Conservation (phyloP, 2,797 vertebrate genomes). For the Carcharodon carcharias region DNA sequence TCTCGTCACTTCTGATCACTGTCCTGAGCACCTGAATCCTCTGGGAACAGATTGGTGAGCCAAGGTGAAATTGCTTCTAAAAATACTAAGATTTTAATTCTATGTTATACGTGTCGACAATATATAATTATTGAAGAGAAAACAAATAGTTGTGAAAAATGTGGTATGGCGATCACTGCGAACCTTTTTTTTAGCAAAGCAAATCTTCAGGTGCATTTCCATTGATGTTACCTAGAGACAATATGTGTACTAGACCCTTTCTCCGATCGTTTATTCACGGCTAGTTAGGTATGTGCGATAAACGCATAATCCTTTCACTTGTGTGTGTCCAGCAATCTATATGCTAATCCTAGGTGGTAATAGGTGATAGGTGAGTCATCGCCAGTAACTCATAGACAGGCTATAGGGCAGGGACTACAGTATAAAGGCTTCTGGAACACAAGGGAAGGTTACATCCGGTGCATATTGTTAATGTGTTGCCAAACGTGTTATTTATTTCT, state of each 20-base stretch:
- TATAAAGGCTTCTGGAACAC: not conserved
- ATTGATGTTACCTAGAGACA: not conserved
- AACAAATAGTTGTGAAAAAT: not conserved
- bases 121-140: not conserved
- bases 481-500: not conserved
- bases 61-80: not conserved
- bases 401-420: too few relatives aligned
- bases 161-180: not conserved
- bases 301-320: not conserved
- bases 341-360: not conserved
- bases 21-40: not conserved
- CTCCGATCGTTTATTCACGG: not conserved
- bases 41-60: not conserved
- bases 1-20: not conserved
- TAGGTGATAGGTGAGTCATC: not conserved
- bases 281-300: not conserved
- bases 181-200: not conserved
- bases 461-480: not conserved
- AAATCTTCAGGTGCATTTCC: not conserved
- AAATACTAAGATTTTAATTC: not conserved
- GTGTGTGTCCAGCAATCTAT: not conserved
- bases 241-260: not conserved
- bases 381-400: not conserved
- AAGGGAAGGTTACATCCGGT: not conserved
- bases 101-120: not conserved